Evolutionary conservation across 2,113 vertebrate genomes (phyloP), one percentile per base, ranked within the genome.

Genomic region (Serranochromis macrocephalus): DNA sequence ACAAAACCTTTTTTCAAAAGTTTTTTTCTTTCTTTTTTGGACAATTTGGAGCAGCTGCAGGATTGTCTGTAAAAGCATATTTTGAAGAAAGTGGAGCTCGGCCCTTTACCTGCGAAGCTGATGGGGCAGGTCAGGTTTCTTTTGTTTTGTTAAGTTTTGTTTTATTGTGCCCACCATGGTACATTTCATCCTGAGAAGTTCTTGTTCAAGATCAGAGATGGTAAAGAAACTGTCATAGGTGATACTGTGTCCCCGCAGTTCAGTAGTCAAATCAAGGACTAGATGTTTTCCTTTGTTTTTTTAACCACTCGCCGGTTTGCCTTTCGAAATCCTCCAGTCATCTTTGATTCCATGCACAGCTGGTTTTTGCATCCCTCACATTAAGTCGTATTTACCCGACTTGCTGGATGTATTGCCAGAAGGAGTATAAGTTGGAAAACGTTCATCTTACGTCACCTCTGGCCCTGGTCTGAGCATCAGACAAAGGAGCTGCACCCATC

Each of bases 1-100:
- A 1, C 2, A 3, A 7, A 5, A 9, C 0, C 0, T 4, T 26
- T 57, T 26, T 14, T 26, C 54, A 55, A 55, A 58, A 58, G 26
- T 33, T 10, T 33, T 61, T 61, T 63, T 33, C 58, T 63, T 36
- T n/a, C 17, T 36, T 36, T 63, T 38, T 21, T 38, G 61, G 19
- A 38, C 10, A 66, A 38, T 66, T 66, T 66, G 33, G 3, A 38
- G 33, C 61, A 38, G 10, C 33, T 66, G 33, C 31, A 12, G 19
- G 61, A n/a, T 2, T n/a, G 61, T 21, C 0, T 38, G 10, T 66
- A 66, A 66, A 66, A 66, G 61, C 61, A 21, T 8, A 38, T 21
- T 66, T 0, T 38, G 19, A 38, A 38, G 33, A 66, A 38, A 38
- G 61, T 38, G 61, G 10, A 38, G 61, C 31, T 66, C 31, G 1